Evolutionary conservation across 2,888 invertebrate genomes (phyloP).

Genomic region (Tetramorium bicarinatum): DNA sequence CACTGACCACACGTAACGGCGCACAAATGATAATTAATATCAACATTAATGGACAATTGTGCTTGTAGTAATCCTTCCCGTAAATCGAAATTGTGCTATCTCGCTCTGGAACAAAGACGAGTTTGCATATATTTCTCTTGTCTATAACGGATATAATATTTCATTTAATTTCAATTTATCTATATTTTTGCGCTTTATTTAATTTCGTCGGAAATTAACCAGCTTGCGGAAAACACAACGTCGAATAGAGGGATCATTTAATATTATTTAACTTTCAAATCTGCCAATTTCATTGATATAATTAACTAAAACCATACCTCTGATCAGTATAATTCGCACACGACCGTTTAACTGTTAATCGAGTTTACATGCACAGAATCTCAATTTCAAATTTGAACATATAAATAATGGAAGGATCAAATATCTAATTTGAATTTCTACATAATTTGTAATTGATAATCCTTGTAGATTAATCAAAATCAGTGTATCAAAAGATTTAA

Average conservation of each 20-base stretch:
- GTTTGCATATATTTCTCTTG: background rate
- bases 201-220: constrained; percentile 23
- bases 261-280: constrained; percentile 30
- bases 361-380: background rate
- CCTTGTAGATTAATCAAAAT: background rate
- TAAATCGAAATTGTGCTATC: constrained; percentile 2
- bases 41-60: constrained; percentile 20
- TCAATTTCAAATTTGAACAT: constrained; percentile 22
- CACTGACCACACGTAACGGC: background rate
- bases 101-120: background rate
- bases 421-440: background rate
- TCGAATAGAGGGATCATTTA: constrained; percentile 14
- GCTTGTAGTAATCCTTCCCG: background rate
- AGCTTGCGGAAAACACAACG: background rate
- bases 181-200: constrained; percentile 24
- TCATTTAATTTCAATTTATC: constrained; percentile 26
- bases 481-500: background rate
- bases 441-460: background rate
- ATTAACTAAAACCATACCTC: constrained; percentile 10
- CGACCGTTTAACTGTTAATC: constrained; percentile 10
- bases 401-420: background rate
- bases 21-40: background rate
- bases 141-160: background rate
- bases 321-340: constrained; percentile 29
- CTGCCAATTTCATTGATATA: constrained; percentile 18